A percentile compares a stretch with the other conserved stretches of the same genome.
Evolutionary conservation across 2,888 invertebrate genomes (phyloP).

Genomic region (Buathra laborator): DNA sequence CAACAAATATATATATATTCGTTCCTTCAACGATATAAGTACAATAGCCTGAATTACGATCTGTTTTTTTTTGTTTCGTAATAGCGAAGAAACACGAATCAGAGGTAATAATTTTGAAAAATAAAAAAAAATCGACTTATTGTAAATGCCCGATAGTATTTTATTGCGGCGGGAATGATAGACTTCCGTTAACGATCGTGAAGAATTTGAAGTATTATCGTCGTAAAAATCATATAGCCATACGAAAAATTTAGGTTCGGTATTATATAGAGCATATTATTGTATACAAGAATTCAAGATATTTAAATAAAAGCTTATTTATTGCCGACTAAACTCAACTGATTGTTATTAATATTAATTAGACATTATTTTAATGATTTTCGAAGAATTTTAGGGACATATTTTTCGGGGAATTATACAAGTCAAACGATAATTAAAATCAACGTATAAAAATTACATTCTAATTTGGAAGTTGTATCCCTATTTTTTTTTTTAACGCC

Average conservation of each 20-base stretch:
- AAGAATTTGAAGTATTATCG: constrained; percentile 69
- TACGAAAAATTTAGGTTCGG: constrained; percentile 73
- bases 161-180: constrained; percentile 65
- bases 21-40: constrained; percentile 35
- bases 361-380: no score
- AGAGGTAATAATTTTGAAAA: constrained; percentile 12
- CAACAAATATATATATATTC: constrained; percentile 20
- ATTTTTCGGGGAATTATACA: no score
- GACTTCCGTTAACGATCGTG: constrained; percentile 27
- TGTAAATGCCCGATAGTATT: constrained; percentile 69
- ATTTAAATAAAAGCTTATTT: constrained; percentile 83
- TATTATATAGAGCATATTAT: constrained; percentile 77
- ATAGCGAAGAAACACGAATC: constrained; percentile 30
- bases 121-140: constrained; percentile 39
- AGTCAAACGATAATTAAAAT: no score
- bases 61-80: constrained; percentile 11
- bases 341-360: not conserved
- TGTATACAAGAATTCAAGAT: constrained; percentile 79
- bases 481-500: no score
- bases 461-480: no score
- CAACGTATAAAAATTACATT: no score
- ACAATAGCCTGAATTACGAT: constrained; percentile 29
- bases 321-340: constrained; percentile 73
- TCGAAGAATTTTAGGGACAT: no score
- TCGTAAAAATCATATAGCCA: constrained; percentile 68